Conservation (phyloP, 2,888 invertebrate genomes). For the Didymodactylos carnosus region DNA sequence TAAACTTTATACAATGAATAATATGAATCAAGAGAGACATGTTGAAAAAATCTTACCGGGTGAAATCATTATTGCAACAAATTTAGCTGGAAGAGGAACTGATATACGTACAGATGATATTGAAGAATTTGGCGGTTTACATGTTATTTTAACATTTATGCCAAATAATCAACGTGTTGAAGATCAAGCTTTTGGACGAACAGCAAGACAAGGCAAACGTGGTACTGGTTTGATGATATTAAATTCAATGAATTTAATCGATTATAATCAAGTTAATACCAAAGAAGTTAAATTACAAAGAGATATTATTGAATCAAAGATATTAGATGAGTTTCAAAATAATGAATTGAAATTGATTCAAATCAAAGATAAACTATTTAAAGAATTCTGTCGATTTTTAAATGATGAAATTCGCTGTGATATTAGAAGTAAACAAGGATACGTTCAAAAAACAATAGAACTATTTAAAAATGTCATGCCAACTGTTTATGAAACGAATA, state of each 20-base stretch:
- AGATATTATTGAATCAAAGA: background rate
- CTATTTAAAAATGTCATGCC: background rate
- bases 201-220: constrained; percentile 16
- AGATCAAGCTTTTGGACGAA: constrained; percentile 17
- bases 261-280: background rate
- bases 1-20: constrained; percentile 8
- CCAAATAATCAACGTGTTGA: constrained; percentile 16
- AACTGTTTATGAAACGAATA: background rate
- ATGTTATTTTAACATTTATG: constrained; percentile 16
- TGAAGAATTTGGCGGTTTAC: constrained; percentile 16
- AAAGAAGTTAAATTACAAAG: background rate
- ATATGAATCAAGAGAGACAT: constrained; percentile 9
- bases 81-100: constrained; percentile 17
- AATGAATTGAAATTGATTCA: background rate
- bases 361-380: background rate
- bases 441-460: background rate
- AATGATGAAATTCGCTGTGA: constrained; percentile 1
- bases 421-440: background rate
- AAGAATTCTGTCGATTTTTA: background rate
- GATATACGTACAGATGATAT: constrained; percentile 14
- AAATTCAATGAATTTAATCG: constrained; percentile 6
- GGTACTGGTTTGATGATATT: constrained; percentile 16
- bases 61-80: constrained; percentile 16
- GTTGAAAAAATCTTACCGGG: constrained; percentile 9
- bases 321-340: background rate